These are phyloP conservation scores for Lepidostoma basale DNA, from an alignment of 1,140 invertebrate genomes.

Conservation along the genomic window DNA sequence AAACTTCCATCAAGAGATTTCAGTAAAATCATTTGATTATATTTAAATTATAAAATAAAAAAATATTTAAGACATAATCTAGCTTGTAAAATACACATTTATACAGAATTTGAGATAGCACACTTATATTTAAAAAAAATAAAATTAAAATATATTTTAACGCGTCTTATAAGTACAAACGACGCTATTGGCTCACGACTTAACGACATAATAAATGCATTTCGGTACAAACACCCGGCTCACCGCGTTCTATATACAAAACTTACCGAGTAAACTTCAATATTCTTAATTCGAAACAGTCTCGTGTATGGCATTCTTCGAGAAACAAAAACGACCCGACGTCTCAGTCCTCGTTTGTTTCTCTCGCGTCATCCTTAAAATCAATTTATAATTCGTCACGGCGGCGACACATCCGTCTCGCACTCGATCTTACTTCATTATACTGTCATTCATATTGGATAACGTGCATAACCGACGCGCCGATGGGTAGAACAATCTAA, in stretches of 20 bases:
- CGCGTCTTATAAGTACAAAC: neutral
- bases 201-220: constrained; percentile 11
- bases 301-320: constrained; percentile 5
- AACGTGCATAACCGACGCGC: neutral
- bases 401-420: neutral
- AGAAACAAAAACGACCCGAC: neutral
- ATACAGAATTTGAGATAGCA: neutral
- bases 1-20: too few relatives aligned
- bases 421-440: neutral
- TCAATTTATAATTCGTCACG: neutral
- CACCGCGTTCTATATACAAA: neutral
- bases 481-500: neutral
- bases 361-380: neutral
- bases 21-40: too few relatives aligned
- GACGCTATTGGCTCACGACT: neutral
- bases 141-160: neutral
- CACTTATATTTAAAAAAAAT: neutral
- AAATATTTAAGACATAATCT: neutral
- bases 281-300: constrained; percentile 9
- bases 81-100: neutral
- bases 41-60: neutral
- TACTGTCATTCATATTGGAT: neutral
- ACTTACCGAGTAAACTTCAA: neutral
- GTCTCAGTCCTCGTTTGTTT: neutral
- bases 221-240: constrained; percentile 18